These are phyloP conservation scores for Aphis craccivora DNA, from an alignment of 1,140 invertebrate genomes.

Conservation along the genomic window DNA sequence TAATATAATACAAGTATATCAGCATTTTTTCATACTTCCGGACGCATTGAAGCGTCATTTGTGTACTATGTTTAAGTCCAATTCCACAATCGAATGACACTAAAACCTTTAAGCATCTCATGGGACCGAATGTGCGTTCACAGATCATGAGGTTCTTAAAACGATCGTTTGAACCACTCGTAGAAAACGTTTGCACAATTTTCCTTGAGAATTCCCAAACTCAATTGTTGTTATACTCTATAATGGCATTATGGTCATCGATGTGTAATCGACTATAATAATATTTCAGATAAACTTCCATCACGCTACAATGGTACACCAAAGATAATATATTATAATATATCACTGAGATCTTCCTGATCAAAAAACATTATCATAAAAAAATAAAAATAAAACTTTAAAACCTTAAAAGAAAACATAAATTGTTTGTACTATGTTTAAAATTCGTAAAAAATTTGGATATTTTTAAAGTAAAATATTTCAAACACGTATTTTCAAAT, in stretches of 20 bases:
- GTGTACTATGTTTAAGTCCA: not conserved
- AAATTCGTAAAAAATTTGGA: not conserved
- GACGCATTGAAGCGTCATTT: not conserved
- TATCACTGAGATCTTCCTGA: not conserved
- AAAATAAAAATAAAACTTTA: not conserved
- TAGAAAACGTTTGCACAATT: constrained; percentile 7
- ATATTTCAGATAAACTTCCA: constrained; percentile 10
- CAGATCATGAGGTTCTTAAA: not conserved
- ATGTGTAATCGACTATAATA: constrained; percentile 3
- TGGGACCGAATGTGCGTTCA: not conserved
- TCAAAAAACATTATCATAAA: not conserved
- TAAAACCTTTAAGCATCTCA: not conserved
- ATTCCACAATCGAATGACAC: not conserved
- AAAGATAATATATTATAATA: not conserved
- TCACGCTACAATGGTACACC: not conserved
- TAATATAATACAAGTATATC: not conserved
- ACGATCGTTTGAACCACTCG: not conserved
- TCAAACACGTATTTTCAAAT: not conserved
- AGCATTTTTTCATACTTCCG: not conserved
- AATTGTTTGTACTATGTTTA: not conserved
- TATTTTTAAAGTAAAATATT: not conserved
- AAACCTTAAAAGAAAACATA: not conserved
- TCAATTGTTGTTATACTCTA: not conserved
- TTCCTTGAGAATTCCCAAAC: not conserved
- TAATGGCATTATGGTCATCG: not conserved